Base-by-base conservation (phyloP, 1,140 invertebrate species). In the Octopus bimaculoides region DNA sequence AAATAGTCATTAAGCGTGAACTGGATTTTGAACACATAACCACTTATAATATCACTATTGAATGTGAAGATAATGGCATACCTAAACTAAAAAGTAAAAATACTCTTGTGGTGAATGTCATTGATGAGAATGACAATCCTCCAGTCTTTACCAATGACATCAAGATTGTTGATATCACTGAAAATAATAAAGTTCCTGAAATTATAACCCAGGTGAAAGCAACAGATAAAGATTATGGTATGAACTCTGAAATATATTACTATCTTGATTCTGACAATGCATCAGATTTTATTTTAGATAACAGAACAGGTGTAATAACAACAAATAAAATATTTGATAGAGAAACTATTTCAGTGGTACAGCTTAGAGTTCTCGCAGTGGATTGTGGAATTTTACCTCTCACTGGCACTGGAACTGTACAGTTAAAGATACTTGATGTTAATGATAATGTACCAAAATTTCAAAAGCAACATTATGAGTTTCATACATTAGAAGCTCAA, bases 51-150 rank as follows among this genome's bases (percentile, higher is more conserved):
- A 77, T 81, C 61, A 26, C 17, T 52, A 52, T 77, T 82, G 66
- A 14, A 79, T 4, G 82, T 78, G 0, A 93, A 94, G 0, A 93
- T 94, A 41, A 92, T 95, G 0, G 93, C 94, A 80, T 94, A 94
- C 84, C 87, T 0, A 95, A 96, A 0, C 89, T 97, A 69, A 82
- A 78, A 52, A 96, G 96, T 0, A 92, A 93, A 14, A 94, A 98
- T 91, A 94, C 92, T 74, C 96, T 99, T 10, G 96, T 97, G 87
- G 96, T 99, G 20, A 95, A 94, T 7, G 95, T 98, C 8, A 84
- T 88, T 89, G 97, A 99, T 89, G 95, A 96, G 4, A 99, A 99
- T 89, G 97, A 99, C 90, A 98, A 98, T 89, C 94, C 95, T 77
- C 97, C 97, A 52, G 93, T 96, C 77, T 98, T 98, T 89, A 95